Conservation (phyloP, 1,140 invertebrate genomes). For the Thaumatotibia leucotreta region DNA sequence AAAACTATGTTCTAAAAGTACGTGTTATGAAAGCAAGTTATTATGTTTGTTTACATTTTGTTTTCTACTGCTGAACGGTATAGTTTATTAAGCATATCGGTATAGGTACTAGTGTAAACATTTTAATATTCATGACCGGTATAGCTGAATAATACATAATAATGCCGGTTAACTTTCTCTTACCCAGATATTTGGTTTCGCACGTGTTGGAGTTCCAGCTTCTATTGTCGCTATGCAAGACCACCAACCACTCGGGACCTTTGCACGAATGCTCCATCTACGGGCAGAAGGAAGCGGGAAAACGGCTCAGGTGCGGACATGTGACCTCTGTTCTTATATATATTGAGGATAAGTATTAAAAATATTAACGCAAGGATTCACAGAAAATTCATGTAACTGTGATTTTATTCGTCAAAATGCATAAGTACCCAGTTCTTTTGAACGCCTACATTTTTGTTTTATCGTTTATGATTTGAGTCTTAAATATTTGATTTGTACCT, state of each 20-base stretch:
- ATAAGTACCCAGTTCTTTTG: no score
- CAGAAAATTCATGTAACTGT: no score
- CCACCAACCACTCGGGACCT: slow-evolving; percentile 67
- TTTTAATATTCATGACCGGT: not conserved
- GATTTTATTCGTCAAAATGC: no score
- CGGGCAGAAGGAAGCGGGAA: slow-evolving; percentile 61
- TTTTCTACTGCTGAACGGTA: no score
- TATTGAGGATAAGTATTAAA: not conserved
- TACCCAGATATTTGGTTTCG: slow-evolving; percentile 81
- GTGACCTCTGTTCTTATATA: not conserved
- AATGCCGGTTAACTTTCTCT: slow-evolving; percentile 16
- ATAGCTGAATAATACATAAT: not conserved
- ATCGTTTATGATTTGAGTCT: no score
- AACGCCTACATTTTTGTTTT: no score
- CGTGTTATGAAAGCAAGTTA: no score
- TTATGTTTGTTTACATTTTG: no score
- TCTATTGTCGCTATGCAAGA: slow-evolving; percentile 79
- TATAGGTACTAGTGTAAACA: not conserved
- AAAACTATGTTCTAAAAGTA: no score
- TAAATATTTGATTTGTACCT: no score
- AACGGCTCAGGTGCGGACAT: slow-evolving; percentile 52
- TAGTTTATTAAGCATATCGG: no score
- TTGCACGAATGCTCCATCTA: slow-evolving; percentile 60
- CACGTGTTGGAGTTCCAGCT: slow-evolving; percentile 84
- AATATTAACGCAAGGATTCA: no score